These are phyloP conservation scores for Abramis brama DNA, from an alignment of 2,113 vertebrate species.

Conservation along the genomic window DNA sequence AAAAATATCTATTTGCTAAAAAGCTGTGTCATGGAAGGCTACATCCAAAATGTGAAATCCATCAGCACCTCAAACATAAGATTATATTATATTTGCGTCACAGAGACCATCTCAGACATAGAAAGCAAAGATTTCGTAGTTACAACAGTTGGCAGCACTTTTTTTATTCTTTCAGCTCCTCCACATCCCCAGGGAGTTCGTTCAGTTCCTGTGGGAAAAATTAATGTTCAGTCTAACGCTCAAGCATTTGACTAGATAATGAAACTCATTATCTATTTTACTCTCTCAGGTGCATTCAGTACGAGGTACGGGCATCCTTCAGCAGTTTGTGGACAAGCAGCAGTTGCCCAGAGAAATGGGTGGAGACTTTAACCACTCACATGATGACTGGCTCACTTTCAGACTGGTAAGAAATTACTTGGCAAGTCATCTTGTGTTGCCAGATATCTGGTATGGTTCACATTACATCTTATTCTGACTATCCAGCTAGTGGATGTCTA, in stretches of 20 bases:
- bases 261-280: neutral
- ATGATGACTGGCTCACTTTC: slow-evolving; percentile 81
- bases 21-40: neutral
- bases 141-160: neutral
- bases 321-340: slow-evolving; percentile 80
- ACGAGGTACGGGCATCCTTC: slow-evolving; percentile 74
- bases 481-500: neutral
- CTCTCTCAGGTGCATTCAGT: slow-evolving; percentile 72
- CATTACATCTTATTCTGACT: neutral
- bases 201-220: neutral
- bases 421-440: neutral
- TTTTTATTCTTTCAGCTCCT: neutral
- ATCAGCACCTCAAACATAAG: neutral
- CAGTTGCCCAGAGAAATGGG: slow-evolving; percentile 79
- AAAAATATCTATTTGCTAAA: neutral
- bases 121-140: neutral
- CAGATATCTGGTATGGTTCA: neutral
- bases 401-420: slow-evolving; percentile 74
- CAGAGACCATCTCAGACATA: neutral
- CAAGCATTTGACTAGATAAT: slow-evolving; percentile 21
- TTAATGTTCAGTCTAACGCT: neutral
- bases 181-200: neutral
- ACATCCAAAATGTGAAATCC: neutral
- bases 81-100: neutral
- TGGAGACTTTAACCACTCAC: slow-evolving; percentile 78